Conservation (phyloP, 2,797 vertebrate genomes). For the Enteromius paludinosus region DNA sequence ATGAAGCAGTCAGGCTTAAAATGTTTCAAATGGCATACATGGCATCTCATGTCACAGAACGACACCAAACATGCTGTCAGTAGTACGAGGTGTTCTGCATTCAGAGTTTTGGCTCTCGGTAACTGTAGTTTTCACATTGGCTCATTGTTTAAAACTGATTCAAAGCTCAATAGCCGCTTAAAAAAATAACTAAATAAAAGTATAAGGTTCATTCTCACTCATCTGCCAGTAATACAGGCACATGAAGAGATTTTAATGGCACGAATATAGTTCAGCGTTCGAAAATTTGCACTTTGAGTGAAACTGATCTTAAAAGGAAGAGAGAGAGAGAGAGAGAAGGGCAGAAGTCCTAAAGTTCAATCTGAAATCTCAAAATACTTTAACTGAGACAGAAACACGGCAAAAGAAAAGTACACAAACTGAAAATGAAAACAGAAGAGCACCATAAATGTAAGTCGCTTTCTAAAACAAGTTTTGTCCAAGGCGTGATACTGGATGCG, state of each 20-base stretch:
- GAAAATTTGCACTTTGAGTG: neutral
- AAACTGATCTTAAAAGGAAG: neutral
- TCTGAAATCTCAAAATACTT: conserved; percentile 9
- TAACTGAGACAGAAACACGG: neutral
- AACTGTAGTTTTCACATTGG: conserved; percentile 17
- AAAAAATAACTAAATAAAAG: neutral
- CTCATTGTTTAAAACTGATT: conserved; percentile 24
- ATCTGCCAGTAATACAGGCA: conserved; percentile 19
- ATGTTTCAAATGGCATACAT: conserved; percentile 13
- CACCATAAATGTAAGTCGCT: conserved; percentile 10
- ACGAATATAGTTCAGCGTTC: neutral
- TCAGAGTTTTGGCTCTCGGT: conserved; percentile 29
- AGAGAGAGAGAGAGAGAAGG: neutral
- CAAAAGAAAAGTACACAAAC: neutral
- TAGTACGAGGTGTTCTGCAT: conserved; percentile 37
- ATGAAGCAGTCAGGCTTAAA: conserved; percentile 1
- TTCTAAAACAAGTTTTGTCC: neutral
- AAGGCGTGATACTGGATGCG: neutral
- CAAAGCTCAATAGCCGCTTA: neutral
- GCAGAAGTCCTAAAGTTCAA: neutral
- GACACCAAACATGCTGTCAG: conserved; percentile 23
- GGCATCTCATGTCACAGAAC: conserved; percentile 12
- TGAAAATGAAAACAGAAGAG: neutral
- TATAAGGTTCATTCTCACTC: neutral
- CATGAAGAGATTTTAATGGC: conserved; percentile 28